These are phyloP conservation scores for Pristionchus maxplancki DNA, from an alignment of 2,888 invertebrate species.

Conservation along the genomic window DNA sequence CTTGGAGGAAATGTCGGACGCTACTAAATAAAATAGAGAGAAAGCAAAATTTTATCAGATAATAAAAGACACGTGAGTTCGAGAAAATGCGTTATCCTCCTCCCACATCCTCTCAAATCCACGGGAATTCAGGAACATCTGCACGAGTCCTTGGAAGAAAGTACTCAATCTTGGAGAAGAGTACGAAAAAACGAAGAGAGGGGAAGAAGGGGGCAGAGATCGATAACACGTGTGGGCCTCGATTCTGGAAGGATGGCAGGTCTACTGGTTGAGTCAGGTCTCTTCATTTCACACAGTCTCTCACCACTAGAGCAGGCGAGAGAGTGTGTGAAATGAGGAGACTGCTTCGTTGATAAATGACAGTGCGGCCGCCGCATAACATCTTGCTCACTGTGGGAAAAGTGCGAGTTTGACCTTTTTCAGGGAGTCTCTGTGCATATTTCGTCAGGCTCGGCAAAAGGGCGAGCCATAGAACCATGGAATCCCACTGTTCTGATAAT, in stretches of 20 bases:
- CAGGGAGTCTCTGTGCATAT: not conserved
- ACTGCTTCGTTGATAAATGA: too few relatives aligned
- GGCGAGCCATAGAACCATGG: too few relatives aligned
- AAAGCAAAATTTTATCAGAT: too few relatives aligned
- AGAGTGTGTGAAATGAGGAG: too few relatives aligned
- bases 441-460: not conserved
- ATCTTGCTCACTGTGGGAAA: not conserved
- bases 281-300: too few relatives aligned
- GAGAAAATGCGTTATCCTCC: not conserved
- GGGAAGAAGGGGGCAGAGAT: not conserved
- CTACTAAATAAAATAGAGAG: too few relatives aligned
- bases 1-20: too few relatives aligned
- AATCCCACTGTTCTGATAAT: too few relatives aligned
- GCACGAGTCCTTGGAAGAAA: too few relatives aligned
- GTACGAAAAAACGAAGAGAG: slow-evolving; percentile 12
- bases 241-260: not conserved
- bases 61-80: not conserved
- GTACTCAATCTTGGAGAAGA: slow-evolving; percentile 23
- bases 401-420: not conserved
- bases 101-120: not conserved
- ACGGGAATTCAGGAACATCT: too few relatives aligned
- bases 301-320: too few relatives aligned
- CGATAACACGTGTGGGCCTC: slow-evolving; percentile 29
- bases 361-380: not conserved
- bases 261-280: not conserved